Percentiles rank a stretch among this genome's conserved stretches.
These are phyloP conservation scores for Pseudochaenichthys georgianus DNA, from an alignment of 2,797 vertebrate species.

Conservation along the genomic window DNA sequence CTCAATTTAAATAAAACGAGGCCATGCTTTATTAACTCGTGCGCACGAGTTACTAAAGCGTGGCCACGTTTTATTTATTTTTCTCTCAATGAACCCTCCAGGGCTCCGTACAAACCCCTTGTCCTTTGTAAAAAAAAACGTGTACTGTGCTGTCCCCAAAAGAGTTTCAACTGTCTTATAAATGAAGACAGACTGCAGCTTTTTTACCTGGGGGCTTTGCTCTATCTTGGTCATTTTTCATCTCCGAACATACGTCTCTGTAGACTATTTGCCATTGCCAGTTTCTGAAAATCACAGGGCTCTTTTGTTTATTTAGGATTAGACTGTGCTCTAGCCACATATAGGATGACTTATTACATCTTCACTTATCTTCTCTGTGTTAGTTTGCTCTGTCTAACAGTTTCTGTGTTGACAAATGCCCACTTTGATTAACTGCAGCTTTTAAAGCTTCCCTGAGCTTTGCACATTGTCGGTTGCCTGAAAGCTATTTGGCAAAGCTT, in stretches of 20 bases:
- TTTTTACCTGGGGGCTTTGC: conserved; percentile 33
- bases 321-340: conserved; percentile 24
- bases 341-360: conserved; percentile 21
- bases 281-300: conserved; percentile 9
- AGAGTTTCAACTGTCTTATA: conserved; percentile 35
- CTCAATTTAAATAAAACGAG: no score
- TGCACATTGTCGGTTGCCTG: conserved; percentile 38
- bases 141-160: conserved; percentile 16
- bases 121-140: conserved; percentile 24
- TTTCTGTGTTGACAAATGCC: conserved; percentile 37
- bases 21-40: no score
- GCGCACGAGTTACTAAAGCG: no score
- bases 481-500: conserved; percentile 29
- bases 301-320: conserved; percentile 30
- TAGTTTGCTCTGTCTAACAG: conserved; percentile 21
- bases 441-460: conserved; percentile 49
- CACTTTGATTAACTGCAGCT: conserved; percentile 21
- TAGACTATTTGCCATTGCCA: conserved; percentile 16
- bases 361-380: conserved; percentile 1
- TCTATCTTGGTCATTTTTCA: conserved; percentile 32
- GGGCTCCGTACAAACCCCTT: conserved; percentile 21
- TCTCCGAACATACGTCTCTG: conserved; percentile 27
- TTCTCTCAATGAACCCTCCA: no score
- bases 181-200: conserved; percentile 57
- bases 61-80: no score